phyloP scores from a whole-genome alignment of 2,888 invertebrate species.

The Saturnia japonica region DNA sequence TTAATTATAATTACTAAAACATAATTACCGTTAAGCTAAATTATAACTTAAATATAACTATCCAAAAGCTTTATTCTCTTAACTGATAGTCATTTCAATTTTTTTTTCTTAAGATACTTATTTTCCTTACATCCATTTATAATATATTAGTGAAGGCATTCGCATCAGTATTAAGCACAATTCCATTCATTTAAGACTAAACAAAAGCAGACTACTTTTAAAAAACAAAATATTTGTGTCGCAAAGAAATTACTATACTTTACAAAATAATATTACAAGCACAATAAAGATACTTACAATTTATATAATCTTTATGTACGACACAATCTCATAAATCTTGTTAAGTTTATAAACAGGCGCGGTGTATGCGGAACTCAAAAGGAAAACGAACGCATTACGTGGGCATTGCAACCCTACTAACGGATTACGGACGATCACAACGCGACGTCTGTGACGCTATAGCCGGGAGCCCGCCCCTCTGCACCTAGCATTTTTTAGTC shows the following conservation, averaged over 20 bases:
- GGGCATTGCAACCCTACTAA: conserved; percentile 68
- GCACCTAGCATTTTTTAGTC: conserved; percentile 39
- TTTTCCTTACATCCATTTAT: not conserved
- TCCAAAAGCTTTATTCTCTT: not conserved
- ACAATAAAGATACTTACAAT: conserved; percentile 17
- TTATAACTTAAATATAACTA: not conserved
- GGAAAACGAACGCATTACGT: conserved; percentile 58
- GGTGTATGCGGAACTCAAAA: conserved; percentile 32
- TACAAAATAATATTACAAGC: conserved; percentile 6
- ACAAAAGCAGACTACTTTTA: not conserved
- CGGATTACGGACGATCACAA: conserved; percentile 29
- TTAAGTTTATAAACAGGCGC: conserved; percentile 31
- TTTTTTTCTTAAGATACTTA: not conserved
- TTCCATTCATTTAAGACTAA: not conserved
- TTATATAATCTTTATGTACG: conserved; percentile 1
- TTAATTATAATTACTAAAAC: not conserved
- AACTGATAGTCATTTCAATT: not conserved
- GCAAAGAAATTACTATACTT: not conserved
- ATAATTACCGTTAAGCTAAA: not conserved
- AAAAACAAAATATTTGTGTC: not conserved
- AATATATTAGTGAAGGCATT: not conserved
- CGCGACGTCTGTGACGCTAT: conserved; percentile 25
- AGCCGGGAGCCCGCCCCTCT: conserved; percentile 35
- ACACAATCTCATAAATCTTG: conserved; percentile 38
- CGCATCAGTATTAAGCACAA: not conserved